Evolutionary conservation across 1,140 invertebrate genomes (phyloP).

Genomic region (Popillia japonica): DNA sequence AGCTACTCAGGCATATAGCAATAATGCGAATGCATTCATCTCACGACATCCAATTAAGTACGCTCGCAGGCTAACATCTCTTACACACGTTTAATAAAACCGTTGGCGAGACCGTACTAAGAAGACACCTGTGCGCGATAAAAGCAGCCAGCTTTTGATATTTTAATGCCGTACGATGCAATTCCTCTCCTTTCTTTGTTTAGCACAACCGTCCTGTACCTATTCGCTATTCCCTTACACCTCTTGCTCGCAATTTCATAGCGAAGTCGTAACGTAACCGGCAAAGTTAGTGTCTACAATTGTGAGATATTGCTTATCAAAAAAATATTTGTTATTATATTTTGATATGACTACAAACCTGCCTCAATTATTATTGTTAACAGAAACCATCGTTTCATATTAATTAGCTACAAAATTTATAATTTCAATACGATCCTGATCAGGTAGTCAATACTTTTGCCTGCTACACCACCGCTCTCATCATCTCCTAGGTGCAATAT

Average conservation of each 20-base stretch:
- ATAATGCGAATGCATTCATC: too few relatives aligned
- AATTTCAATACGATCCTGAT: too few relatives aligned
- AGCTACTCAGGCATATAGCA: too few relatives aligned
- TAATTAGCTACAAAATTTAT: too few relatives aligned
- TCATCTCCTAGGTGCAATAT: not conserved
- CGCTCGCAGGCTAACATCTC: not conserved
- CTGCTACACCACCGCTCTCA: not conserved
- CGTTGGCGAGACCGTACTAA: not conserved
- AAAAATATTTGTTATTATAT: too few relatives aligned
- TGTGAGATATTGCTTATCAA: too few relatives aligned
- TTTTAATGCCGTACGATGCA: not conserved
- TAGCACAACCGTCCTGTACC: not conserved
- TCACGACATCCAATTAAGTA: not conserved
- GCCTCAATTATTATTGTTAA: too few relatives aligned
- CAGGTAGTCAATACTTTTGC: too few relatives aligned
- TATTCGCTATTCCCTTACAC: not conserved
- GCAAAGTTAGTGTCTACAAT: too few relatives aligned
- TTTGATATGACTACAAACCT: too few relatives aligned
- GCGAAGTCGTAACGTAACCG: not conserved
- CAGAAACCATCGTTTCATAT: too few relatives aligned
- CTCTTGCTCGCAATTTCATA: not conserved
- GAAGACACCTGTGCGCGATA: constrained; percentile 3
- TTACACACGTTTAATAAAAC: not conserved
- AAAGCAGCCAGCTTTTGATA: not conserved
- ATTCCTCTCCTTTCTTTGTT: not conserved